phyloP scores from a whole-genome alignment of 2,888 invertebrate species.

The Caradrina kadenii region DNA sequence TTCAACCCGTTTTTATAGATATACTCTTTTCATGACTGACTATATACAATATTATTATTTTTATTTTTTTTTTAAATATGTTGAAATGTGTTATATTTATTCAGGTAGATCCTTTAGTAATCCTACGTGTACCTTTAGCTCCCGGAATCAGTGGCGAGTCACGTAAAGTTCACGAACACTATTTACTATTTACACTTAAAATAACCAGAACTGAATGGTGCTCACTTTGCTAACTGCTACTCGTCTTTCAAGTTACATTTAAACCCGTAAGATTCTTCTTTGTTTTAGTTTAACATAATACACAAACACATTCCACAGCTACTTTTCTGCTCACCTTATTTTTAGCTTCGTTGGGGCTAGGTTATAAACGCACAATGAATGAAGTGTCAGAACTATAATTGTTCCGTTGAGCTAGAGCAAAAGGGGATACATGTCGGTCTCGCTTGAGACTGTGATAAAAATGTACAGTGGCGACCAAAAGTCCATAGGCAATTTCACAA shows the following conservation, averaged over 20 bases:
- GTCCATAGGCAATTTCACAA: no score
- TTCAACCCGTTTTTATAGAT: no score
- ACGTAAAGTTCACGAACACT: neutral
- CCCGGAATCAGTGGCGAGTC: no score
- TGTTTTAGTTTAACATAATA: constrained; percentile 34
- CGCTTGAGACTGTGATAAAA: constrained; percentile 32
- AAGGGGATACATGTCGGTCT: constrained; percentile 2
- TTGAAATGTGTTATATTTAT: no score
- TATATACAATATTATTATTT: no score
- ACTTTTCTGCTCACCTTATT: constrained; percentile 56
- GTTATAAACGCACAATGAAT: constrained; percentile 55
- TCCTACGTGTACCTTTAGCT: no score
- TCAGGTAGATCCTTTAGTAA: no score
- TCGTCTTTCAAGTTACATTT: constrained; percentile 31
- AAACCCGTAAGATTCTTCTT: constrained; percentile 20
- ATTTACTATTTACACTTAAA: constrained; percentile 15
- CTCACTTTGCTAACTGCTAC: constrained; percentile 21
- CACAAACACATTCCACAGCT: constrained; percentile 43
- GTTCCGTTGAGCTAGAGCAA: constrained; percentile 49
- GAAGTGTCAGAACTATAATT: constrained; percentile 63
- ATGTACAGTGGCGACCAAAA: no score
- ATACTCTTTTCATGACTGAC: no score
- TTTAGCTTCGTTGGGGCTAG: constrained; percentile 31
- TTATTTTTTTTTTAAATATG: no score
- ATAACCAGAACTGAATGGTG: constrained; percentile 22